Percentiles rank a stretch among this genome's conserved stretches.
These are phyloP conservation scores for Sebastes reedi DNA, from an alignment of 2,797 vertebrate genomes.

Conservation along the genomic window DNA sequence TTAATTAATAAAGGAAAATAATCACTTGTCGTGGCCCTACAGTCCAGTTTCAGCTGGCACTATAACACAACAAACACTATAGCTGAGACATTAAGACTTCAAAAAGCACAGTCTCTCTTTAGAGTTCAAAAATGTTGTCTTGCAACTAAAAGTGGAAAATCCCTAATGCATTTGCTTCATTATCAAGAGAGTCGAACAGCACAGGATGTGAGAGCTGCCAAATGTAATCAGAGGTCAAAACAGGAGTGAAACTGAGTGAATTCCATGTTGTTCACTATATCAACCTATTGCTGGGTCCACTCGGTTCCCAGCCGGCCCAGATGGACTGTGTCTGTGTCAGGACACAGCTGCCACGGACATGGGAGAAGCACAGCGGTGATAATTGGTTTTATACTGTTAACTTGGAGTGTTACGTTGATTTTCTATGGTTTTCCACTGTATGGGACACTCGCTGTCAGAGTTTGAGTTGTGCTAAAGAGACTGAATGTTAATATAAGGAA, in stretches of 20 bases:
- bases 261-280: slow-evolving; percentile 32
- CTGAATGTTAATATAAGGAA: slow-evolving; percentile 1
- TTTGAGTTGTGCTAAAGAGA: background rate
- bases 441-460: background rate
- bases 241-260: slow-evolving; percentile 33
- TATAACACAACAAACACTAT: background rate
- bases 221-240: slow-evolving; percentile 54
- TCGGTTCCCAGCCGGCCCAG: slow-evolving; percentile 38
- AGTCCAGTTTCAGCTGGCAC: background rate
- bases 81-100: background rate
- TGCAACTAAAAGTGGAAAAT: slow-evolving; percentile 44
- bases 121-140: slow-evolving; percentile 30
- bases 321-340: slow-evolving; percentile 47
- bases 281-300: slow-evolving; percentile 36
- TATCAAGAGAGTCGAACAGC: slow-evolving; percentile 18
- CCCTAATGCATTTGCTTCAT: background rate
- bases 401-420: slow-evolving; percentile 29
- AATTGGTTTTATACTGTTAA: slow-evolving; percentile 52
- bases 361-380: slow-evolving; percentile 40
- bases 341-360: slow-evolving; percentile 58
- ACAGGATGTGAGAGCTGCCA: slow-evolving; percentile 56
- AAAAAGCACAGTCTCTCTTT: background rate
- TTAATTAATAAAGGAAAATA: background rate
- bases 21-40: background rate
- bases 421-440: slow-evolving; percentile 4